Evolutionary conservation across 2,888 invertebrate genomes (phyloP), one percentile per base, ranked within the genome.

Genomic region (Thecophora atra): DNA sequence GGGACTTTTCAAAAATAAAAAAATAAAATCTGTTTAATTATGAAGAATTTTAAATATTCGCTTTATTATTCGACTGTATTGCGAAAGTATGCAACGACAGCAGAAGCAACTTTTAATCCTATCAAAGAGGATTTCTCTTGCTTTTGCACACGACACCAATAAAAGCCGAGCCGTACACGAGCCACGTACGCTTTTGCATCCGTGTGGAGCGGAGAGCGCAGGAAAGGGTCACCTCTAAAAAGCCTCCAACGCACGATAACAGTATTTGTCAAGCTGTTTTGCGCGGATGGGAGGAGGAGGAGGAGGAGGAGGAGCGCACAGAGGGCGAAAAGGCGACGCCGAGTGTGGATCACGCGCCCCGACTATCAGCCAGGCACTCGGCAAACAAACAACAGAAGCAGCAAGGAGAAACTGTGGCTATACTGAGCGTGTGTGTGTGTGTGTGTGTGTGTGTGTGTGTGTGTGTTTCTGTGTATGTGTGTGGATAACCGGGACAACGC

Each of bases 91-190:
- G 24, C 28, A 37, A 44, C 21, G n/a, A 24, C 51, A 58, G 30
- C 58, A 37, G 44, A n/a, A 67, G 21, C 62, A 67, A 30, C 42
- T 58, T 70, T 72, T 75, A 75, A 75, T 75, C 75, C 75, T 75
- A 73, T 72, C 72, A 75, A 73, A 75, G 75, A 75, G 75, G 75
- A 75, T 75, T 75, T 70, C 63, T 70, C 68, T 70, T 70, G 42
- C 66, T 72, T 71, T 72, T 75, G 73, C 75, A 63, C 75, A 64
- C 75, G 75, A 70, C 73, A 75, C 75, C 75, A 73, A 75, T 70
- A 60, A 51, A 42, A 51, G 52, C 63, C 24, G 26, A 28, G 28
- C n/a, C 60, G 47, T 19, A 58, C 58, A 68, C 68, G 17, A 30
- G 8, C 42, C 13, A 4, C 44, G 21, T 0, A 11, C 64, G 15